Conservation (phyloP, 2,888 invertebrate genomes). For the Cyclophora albipunctata region DNA sequence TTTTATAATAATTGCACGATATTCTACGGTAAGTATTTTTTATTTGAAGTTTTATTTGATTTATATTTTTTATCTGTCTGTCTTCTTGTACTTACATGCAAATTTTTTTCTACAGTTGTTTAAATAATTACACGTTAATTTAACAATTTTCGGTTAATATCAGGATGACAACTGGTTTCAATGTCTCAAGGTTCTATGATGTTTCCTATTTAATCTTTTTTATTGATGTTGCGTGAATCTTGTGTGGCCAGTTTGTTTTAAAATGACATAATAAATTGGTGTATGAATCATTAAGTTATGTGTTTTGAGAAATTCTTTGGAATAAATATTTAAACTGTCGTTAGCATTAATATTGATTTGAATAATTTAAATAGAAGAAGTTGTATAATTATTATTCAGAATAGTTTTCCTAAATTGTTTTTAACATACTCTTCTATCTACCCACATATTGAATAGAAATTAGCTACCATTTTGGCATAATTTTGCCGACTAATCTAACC, state of each 20-base stretch:
- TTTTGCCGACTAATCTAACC: too few relatives aligned
- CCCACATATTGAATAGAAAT: too few relatives aligned
- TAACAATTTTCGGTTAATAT: constrained; percentile 15
- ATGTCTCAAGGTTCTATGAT: constrained; percentile 26
- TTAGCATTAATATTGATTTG: too few relatives aligned
- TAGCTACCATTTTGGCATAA: too few relatives aligned
- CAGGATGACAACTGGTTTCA: constrained; percentile 26
- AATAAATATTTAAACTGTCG: too few relatives aligned
- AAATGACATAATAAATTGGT: constrained; percentile 6
- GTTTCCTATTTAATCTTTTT: constrained; percentile 22
- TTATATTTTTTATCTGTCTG: neutral
- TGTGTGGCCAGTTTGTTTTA: constrained; percentile 21
- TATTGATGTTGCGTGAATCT: constrained; percentile 21
- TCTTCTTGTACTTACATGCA: neutral
- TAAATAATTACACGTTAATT: constrained; percentile 17
- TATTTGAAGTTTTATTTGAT: neutral
- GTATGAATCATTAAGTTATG: neutral
- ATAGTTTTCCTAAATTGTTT: too few relatives aligned
- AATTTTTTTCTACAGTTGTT: constrained; percentile 7
- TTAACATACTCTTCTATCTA: too few relatives aligned
- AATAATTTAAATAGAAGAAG: too few relatives aligned
- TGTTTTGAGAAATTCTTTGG: too few relatives aligned
- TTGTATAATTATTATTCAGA: too few relatives aligned
- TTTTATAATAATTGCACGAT: constrained; percentile 44
- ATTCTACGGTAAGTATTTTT: constrained; percentile 40